Evolutionary conservation across 2,113 vertebrate species (phyloP).

Genomic region (Rana temporaria): DNA sequence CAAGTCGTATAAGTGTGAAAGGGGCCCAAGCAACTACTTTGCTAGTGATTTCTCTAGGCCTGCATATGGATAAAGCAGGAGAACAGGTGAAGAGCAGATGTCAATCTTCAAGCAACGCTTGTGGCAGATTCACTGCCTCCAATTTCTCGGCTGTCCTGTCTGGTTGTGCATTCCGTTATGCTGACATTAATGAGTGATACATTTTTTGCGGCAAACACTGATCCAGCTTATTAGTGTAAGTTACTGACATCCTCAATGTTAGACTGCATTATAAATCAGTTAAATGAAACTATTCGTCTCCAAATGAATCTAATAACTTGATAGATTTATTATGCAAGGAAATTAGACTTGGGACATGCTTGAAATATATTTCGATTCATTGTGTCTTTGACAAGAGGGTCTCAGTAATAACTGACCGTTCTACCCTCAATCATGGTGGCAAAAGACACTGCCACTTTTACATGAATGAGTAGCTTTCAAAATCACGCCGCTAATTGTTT

Average conservation of each 20-base stretch:
- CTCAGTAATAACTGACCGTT: not conserved
- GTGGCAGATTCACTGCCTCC: not conserved
- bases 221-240: constrained; percentile 32
- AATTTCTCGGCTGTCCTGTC: not conserved
- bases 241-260: constrained; percentile 43
- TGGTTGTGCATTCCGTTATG: constrained; percentile 2
- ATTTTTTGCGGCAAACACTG: constrained; percentile 9
- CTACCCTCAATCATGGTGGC: too few species aligned
- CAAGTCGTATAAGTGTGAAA: too few species aligned
- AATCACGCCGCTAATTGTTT: too few species aligned
- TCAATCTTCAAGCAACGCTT: not conserved
- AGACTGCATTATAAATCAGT: constrained; percentile 28
- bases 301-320: constrained; percentile 33
- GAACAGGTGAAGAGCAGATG: too few species aligned
- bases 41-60: too few species aligned
- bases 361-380: constrained; percentile 30
- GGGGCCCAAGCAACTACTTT: too few species aligned
- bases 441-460: too few species aligned
- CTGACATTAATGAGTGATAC: constrained; percentile 37
- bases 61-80: too few species aligned
- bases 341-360: constrained; percentile 17
- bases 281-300: constrained; percentile 14
- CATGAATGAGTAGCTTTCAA: too few species aligned
- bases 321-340: constrained; percentile 41
- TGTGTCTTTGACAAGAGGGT: not conserved